Base-by-base conservation (phyloP, 2,797 vertebrate genomes). In the Enteromius anoplus region DNA sequence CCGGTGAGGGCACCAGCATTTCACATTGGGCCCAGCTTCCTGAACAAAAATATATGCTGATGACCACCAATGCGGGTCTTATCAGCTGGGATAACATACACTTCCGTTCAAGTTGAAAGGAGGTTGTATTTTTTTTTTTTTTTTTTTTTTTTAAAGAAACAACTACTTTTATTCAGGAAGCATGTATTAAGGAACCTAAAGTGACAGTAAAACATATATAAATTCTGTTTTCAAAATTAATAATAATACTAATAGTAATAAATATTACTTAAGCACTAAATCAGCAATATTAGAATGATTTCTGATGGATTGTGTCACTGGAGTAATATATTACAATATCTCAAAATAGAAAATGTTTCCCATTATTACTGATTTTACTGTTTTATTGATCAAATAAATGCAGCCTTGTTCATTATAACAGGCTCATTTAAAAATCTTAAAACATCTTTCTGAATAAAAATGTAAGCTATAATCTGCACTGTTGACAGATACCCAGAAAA, bases 41-140 rank as follows among this genome's bases (percentile, higher is more conserved):
- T 37, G 23, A 55, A 66, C 42, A 62, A 79, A 15, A 79, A 66
- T 10, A 66, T 34, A 49, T 71, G 10, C 82, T 78, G 42, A 71
- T 78, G 45, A 15, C 45, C 47, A 71, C 26, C 42, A 77, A 58
- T 78, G 15, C 26, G 60, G 64, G 42, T 66, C 72, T 55, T 55
- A 34, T 55, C 40, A 47, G 75, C 51, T 60, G 26, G 72, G 21
- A 75, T 15, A n/a, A 42, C 80, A n/a, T 37, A 6, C 12, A 45
- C 17, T 53, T 49, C 34, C 51, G 19, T 78, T 55, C 53, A 79
- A 64, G 29, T 19, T 64, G 29, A 37, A 45, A 73, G 10, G 49
- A 73, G 29, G 71, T 53, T 19, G 14, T 29, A 14, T 11, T 68
- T 5, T 68, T 40, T 17, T 15, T 65, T 19, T 68, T 5, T n/a